Evolutionary conservation across 2,797 vertebrate genomes (phyloP), one percentile per base, ranked within the genome.

Genomic region (Peromyscus eremicus): DNA sequence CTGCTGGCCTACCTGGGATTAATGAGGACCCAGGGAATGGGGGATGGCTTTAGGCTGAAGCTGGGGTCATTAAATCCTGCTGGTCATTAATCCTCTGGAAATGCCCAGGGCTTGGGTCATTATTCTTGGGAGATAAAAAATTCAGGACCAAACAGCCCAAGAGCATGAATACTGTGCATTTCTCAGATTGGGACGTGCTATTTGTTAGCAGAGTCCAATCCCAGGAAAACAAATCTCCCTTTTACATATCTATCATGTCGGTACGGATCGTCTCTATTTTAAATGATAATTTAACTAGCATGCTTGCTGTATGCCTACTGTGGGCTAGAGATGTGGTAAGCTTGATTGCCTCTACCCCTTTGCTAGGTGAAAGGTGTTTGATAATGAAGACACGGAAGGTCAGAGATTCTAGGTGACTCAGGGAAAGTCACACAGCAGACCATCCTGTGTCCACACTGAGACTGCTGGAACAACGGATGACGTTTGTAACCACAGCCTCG

Each of bases 1-100:
- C 89, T 46, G 90, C 90, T 62, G 94, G 95, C 37, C 97, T 98
- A 97, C 94, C 95, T 97, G 95, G 96, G 86, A 98, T 97, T 96
- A 98, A 98, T 94, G 92, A 97, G 81, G 19, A 23, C 19, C 84
- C 60, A 40, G 95, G 89, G 96, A 92, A 79, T n/a, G n/a, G 93
- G 83, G 73, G 94, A 95, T 97, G 97, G 86, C 75, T 93, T 95
- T 96, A 94, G 96, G 93, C 97, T 97, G 57, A 68, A 93, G 70
- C 85, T 6, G 52, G 94, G 81, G 95, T 97, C 92, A 64, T 97
- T 98, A 97, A 96, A 49, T 71, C 64, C 92, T 4, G 96, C 95
- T 97, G 7, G 82, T 95, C 98, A 93, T 97, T 97, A 98, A 97
- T 98, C 55, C 40, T 60, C 75, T 64, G 70, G 97, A 98, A 96